Conservation (phyloP, 2,888 invertebrate genomes). For the Copidosoma aretas region DNA sequence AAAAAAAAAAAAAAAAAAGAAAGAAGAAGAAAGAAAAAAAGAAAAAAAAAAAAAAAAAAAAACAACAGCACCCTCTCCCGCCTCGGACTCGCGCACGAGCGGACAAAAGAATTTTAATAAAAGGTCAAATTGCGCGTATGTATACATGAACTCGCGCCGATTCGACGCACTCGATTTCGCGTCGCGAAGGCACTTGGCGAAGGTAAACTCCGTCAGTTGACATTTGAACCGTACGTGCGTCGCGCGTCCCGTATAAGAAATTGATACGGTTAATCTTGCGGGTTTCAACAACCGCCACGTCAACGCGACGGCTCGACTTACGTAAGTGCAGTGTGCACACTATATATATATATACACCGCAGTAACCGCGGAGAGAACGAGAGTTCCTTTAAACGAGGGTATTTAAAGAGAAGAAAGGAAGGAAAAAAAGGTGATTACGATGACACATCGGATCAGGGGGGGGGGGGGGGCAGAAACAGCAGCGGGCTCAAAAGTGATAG, state of each 20-base stretch:
- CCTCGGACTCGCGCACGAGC: neutral
- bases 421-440: constrained; percentile 5
- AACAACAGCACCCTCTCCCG: neutral
- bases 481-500: constrained; percentile 23
- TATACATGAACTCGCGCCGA: constrained; percentile 15
- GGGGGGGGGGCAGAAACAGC: constrained; percentile 4
- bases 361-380: neutral
- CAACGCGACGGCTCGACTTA: no score
- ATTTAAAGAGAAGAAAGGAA: neutral
- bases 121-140: constrained; percentile 15
- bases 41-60: neutral
- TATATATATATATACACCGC: no score
- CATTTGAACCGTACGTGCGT: neutral
- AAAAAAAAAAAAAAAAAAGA: neutral
- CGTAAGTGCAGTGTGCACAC: neutral
- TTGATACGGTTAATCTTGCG: no score
- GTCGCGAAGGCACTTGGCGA: constrained; percentile 1
- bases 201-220: constrained; percentile 7
- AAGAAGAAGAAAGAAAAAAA: neutral
- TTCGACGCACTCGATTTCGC: neutral
- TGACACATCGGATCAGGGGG: constrained; percentile 7
- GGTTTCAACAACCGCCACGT: no score
- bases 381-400: neutral
- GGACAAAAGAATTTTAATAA: constrained; percentile 38
- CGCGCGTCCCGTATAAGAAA: no score